Evolutionary conservation across 2,888 invertebrate species (phyloP).

Genomic region (Pollenia griseotomentosa): DNA sequence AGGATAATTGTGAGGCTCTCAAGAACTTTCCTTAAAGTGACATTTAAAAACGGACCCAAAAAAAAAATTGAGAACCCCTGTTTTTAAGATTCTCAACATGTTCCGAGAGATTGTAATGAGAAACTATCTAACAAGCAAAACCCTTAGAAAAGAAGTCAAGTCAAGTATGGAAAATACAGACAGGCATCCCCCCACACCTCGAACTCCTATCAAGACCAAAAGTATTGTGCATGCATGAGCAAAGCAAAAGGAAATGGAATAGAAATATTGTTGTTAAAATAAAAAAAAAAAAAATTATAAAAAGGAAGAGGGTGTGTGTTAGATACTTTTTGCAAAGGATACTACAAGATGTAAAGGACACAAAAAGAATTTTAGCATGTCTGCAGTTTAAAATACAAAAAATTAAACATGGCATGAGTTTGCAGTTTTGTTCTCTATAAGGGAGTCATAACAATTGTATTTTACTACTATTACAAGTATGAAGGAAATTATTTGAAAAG

Average conservation of each 20-base stretch:
- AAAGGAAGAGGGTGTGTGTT: constrained; percentile 14
- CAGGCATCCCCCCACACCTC: constrained; percentile 4
- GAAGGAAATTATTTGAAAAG: constrained; percentile 72
- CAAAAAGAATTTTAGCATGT: constrained; percentile 67
- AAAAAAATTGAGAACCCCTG: too few relatives aligned
- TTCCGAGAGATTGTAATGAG: constrained; percentile 50
- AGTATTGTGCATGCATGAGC: constrained; percentile 20
- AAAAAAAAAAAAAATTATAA: constrained; percentile 1
- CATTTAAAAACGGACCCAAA: too few relatives aligned
- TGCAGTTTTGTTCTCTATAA: background rate
- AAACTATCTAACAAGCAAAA: constrained; percentile 64
- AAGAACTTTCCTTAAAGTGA: too few relatives aligned
- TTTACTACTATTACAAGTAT: constrained; percentile 62
- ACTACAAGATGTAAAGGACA: constrained; percentile 61
- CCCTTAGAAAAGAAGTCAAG: constrained; percentile 68
- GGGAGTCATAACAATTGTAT: constrained; percentile 63
- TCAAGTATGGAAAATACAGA: constrained; percentile 43
- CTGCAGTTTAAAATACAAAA: constrained; percentile 28
- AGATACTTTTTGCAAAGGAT: constrained; percentile 36
- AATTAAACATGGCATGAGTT: background rate
- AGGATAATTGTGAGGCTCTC: too few relatives aligned
- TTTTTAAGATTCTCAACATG: constrained; percentile 58
- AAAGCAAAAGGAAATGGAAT: constrained; percentile 46
- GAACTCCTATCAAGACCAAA: background rate
- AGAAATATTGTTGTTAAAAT: constrained; percentile 51